Base-by-base conservation (phyloP, 2,888 invertebrate genomes). In the Melieria picta region DNA sequence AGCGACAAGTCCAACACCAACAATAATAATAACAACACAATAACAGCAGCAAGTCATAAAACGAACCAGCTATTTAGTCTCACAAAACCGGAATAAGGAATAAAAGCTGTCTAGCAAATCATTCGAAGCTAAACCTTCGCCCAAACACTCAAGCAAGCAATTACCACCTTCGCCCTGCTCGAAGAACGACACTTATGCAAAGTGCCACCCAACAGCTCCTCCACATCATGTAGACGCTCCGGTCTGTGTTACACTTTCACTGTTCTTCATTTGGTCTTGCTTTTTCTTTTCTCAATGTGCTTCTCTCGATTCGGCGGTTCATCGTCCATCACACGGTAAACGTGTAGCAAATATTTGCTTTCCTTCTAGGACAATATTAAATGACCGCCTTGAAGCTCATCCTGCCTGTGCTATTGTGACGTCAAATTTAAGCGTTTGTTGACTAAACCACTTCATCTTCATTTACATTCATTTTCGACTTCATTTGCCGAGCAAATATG, bases 391-490 rank as follows among this genome's bases (percentile, higher is more conserved):
- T 30, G 72, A 68, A 63, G 64, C 70, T 72, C 70, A 70, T 67
- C 73, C 63, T 74, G 47, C 48, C 61, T 62, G 45, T 46, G 52
- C n/a, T 55, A 61, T 62, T 45, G 45, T 43, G 52, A 13, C 45
- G n/a, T 45, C 43, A 69, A 58, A 62, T 69, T 62, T 55, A 69
- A 69, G 56, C 62, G 48, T 69, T 62, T 74, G 71, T 76, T 72
- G 72, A 72, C 73, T 80, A 76, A 80, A 79, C 77, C 79, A 81
- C 83, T 83, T 80, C 81, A 80, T 82, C 84, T 82, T 83, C 81
- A 83, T 84, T 83, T 83, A 77, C 79, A 80, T 80, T 80, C 82
- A 84, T 84, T 83, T 83, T 83, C 82, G 80, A 81, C 84, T 84
- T 83, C 82, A 84, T 83, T 84, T 84, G 81, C 79, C 79, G 77